Base-by-base conservation (phyloP, 2,888 invertebrate genomes). In the Selenia dentaria region DNA sequence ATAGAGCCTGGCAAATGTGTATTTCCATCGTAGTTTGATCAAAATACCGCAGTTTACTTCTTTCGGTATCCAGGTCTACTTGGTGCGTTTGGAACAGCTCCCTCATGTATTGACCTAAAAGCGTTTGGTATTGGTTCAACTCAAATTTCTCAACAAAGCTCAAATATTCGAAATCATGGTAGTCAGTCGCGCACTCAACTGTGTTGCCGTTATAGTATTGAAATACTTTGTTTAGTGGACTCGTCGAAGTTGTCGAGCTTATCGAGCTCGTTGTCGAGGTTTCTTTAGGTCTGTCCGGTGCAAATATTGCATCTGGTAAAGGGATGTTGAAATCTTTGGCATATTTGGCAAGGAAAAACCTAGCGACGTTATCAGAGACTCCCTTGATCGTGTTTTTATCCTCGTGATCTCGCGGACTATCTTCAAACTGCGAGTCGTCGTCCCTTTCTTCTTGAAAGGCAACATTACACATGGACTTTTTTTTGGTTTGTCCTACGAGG, bases 1-100 rank as follows among this genome's bases (percentile, higher is more conserved):
- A 44, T n/a, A 90, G 60, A 6, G 72, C 67, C 1, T 57, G 54
- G 38, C 83, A 80, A 32, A 90, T 74, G 52, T 84, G 80, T 12
- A 65, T 44, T 47, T 90, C 90, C 90, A 90, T 90, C 0, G 79
- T 70, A 0, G 86, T 89, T 40, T 71, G 71, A 55, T 90, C 90
- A 46, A 79, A 88, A 46, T 75, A 83, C 14, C 74, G 39, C 9
- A 88, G 59, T 13, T 40, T 63, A 4, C 62, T 64, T 36, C 66
- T 72, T 9, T 79, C 79, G 0, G 56, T 10, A 6, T 33, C 43
- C 1, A 51, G 57, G 0, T 54, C 52, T 0, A 56, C 36, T 35
- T 53, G 66, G 4, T 61, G 60, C 0, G 61, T 60, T 46, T 76
- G 75, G 45, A 88, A 89, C n/a, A 89, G 55, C 22, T 76, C 61